Conservation (phyloP, 2,888 invertebrate genomes). For the Plemyria rubiginata region DNA sequence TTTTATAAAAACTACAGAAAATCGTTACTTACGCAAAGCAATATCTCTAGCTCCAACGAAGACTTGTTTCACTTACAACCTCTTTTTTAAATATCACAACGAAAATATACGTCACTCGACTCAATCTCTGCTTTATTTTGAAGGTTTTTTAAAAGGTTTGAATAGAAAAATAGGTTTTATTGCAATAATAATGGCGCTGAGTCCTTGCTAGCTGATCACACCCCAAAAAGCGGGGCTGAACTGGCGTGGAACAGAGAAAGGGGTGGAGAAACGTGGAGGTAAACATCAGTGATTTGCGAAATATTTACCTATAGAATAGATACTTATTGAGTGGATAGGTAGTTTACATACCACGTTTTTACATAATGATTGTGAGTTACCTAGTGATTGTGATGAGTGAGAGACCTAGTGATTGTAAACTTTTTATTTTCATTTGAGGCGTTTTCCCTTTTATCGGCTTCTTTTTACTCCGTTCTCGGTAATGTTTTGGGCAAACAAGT, state of each 20-base stretch:
- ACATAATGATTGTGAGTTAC: too few species aligned
- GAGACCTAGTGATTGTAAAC: too few species aligned
- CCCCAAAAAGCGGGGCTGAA: constrained; percentile 74
- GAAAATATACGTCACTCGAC: constrained; percentile 3
- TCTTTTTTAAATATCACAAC: constrained; percentile 19
- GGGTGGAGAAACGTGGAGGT: constrained; percentile 52
- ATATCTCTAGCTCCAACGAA: constrained; percentile 22
- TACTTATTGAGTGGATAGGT: too few species aligned
- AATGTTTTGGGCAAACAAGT: too few species aligned
- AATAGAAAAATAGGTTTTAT: constrained; percentile 63
- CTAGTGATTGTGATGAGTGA: too few species aligned
- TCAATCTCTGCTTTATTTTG: constrained; percentile 9
- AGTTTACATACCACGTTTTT: too few species aligned
- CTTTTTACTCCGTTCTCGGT: too few species aligned
- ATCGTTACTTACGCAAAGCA: constrained; percentile 66
- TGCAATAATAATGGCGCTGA: constrained; percentile 68
- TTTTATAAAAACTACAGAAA: constrained; percentile 54
- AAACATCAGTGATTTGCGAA: neutral
- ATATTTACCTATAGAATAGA: too few species aligned
- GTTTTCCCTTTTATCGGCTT: too few species aligned
- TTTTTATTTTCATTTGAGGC: too few species aligned
- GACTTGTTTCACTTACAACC: constrained; percentile 17
- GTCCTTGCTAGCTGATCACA: constrained; percentile 67
- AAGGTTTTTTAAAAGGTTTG: constrained; percentile 46
- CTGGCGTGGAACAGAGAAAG: constrained; percentile 56